These are phyloP conservation scores for Platysternon megacephalum DNA, from an alignment of 2,113 vertebrate genomes.

Conservation along the genomic window DNA sequence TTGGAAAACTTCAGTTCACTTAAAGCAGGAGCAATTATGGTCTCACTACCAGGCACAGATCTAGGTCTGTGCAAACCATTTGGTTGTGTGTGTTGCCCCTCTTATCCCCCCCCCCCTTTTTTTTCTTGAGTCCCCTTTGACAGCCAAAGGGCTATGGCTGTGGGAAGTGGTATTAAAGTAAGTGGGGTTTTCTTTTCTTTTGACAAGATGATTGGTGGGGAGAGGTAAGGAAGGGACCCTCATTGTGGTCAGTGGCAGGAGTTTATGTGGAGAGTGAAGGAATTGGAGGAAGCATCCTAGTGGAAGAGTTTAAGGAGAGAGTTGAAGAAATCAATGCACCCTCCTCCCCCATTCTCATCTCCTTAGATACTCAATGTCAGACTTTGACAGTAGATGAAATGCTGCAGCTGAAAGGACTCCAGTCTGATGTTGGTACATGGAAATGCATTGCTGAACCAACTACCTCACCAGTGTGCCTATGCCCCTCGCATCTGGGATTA, in stretches of 20 bases:
- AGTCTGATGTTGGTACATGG: not conserved
- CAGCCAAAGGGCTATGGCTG: not conserved
- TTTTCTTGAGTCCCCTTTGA: not conserved
- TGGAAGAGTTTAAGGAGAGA: not conserved
- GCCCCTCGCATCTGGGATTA: not conserved
- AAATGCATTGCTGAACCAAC: not conserved
- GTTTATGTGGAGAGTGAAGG: not conserved
- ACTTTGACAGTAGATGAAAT: not conserved
- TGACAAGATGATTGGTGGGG: not conserved
- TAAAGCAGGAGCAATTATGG: not conserved
- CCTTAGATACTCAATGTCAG: not conserved
- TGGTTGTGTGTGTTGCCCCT: not conserved
- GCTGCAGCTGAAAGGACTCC: not conserved
- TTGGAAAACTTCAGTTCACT: not conserved
- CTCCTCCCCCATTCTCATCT: not conserved
- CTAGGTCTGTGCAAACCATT: not conserved
- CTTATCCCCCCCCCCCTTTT: not conserved
- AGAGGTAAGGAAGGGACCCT: not conserved
- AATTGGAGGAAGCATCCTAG: not conserved
- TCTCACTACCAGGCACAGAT: not conserved
- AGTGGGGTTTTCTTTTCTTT: not conserved
- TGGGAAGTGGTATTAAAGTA: not conserved
- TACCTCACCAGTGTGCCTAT: not conserved
- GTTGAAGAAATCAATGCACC: not conserved
- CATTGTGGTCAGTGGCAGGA: conserved; percentile 7